Conservation (phyloP, 2,797 vertebrate genomes). For the Microhierax caerulescens region DNA sequence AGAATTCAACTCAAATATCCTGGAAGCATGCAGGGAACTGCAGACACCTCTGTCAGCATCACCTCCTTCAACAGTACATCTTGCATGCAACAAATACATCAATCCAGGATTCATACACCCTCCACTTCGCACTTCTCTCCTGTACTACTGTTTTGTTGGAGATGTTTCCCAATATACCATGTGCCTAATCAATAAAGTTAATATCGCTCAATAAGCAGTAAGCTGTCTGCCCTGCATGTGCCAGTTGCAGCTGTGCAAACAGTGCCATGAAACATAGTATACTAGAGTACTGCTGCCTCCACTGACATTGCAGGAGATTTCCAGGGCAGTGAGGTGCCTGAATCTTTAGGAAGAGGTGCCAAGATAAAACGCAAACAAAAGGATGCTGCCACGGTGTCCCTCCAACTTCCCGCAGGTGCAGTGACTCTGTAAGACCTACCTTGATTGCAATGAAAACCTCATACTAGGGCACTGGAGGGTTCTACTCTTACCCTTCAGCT, state of each 20-base stretch:
- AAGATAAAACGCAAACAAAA: neutral
- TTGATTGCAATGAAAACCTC: neutral
- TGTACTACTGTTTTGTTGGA: neutral
- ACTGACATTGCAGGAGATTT: neutral
- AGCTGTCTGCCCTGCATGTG: neutral
- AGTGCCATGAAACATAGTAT: neutral
- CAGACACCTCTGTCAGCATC: neutral
- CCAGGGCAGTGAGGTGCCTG: neutral
- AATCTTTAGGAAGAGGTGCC: neutral
- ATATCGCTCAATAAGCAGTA: neutral
- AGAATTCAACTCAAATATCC: slow-evolving; percentile 1
- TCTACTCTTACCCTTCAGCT: neutral
- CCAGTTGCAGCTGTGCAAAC: neutral
- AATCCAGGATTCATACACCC: neutral
- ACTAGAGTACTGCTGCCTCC: neutral
- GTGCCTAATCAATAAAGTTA: neutral
- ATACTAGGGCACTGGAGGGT: neutral
- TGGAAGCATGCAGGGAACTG: neutral
- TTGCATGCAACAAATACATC: neutral
- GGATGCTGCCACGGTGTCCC: neutral
- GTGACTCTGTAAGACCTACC: neutral
- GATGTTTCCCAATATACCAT: neutral
- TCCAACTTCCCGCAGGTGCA: neutral
- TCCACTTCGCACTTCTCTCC: neutral
- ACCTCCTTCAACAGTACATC: neutral